Evolutionary conservation across 2,113 vertebrate genomes (phyloP), one percentile per base, ranked within the genome.

Genomic region (Otus sunia): DNA sequence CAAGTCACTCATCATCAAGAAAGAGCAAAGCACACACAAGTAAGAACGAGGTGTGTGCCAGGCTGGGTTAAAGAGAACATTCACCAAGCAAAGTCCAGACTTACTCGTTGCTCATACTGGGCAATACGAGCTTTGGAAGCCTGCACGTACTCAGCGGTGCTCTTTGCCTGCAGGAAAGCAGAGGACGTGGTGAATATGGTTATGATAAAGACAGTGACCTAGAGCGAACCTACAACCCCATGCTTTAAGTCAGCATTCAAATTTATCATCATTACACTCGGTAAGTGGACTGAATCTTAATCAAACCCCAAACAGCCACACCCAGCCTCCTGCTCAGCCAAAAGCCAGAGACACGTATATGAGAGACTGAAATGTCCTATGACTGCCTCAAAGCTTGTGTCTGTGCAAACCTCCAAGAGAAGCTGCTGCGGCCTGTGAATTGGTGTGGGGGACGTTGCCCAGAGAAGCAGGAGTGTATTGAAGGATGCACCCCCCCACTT

Each of bases 61-160:
- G 21, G 9, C 5, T 26, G 39, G 37, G 13, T 11, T 13, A 17
- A 71, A 47, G 36, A 50, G 55, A 49, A 63, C 2, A 45, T 23
- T 36, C 67, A n/a, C 45, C 1, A 19, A 39, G 68, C 18, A 10
- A 49, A 74, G 34, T 4, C 20, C 80, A 45, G 49, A 53, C 98
- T 98, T 91, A 99, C 99, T 97, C 98, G 78, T 5, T 98, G 80
- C 97, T 99, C 98, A 11, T 98, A 99, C 32, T 98, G 72, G 36
- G 53, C 86, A 36, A 99, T 96, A n/a, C 98, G 98, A 53, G 84
- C 95, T 81, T 99, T 99, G 12, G 99, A 99, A 37, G 67, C 98
- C 91, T 98, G 95, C 86, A 99, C 30, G 9, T 99, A 99, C 22
- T 96, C 91, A 13, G 80, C 64, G 83, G 97, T 98, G 67, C 14